Conservation (phyloP, 1,140 invertebrate species). For the Bombyx mori region ASM3026992v2 NC_085119.1:8422501-8423000, state of each 20-base stretch:
- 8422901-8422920: constrained; percentile 44
- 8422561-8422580: no score
- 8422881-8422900: constrained; percentile 76
- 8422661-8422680: constrained; percentile 69
- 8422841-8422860: constrained; percentile 72
- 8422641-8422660: constrained; percentile 72
- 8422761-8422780: constrained; percentile 69
- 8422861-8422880: constrained; percentile 74
- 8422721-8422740: not conserved
- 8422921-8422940: no score
- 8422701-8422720: constrained; percentile 29
- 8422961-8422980: no score
- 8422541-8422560: no score
- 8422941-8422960: no score
- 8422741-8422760: not conserved
- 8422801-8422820: constrained; percentile 67
- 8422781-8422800: constrained; percentile 75
- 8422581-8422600: no score
- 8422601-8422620: no score
- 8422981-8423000: no score
- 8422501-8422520: no score
- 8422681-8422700: constrained; percentile 73
- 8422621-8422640: constrained; percentile 51
- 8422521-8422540: no score
- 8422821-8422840: constrained; percentile 73